Base-by-base conservation (phyloP, 2,797 vertebrate species). In the Onychomys leucogaster region DNA sequence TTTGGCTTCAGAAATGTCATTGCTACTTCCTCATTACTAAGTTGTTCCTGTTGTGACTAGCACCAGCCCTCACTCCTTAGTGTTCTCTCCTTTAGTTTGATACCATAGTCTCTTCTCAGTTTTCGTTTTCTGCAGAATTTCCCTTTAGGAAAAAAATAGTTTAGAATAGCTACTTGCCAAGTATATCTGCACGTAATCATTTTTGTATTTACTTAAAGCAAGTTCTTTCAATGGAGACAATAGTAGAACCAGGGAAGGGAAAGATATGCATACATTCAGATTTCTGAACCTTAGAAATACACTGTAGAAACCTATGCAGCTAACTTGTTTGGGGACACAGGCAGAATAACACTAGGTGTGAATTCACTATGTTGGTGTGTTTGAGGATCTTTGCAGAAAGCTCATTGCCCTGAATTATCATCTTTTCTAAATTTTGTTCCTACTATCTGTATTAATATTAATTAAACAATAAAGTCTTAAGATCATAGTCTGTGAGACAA, bases 71-170 rank as follows among this genome's bases (percentile, higher is more conserved):
- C 7, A 52, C 2, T 73, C 43, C 16, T 91, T 78, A 25, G 0
- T 81, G 32, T n/a, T 78, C 14, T 52, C 91, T 90, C 29, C 41
- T 71, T 71, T 90, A 75, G 85, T 19, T 8, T 65, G n/a, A 83
- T 91, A 49, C 1, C 1, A 0, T 82, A 10, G 84, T 92, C 34
- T 96, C 41, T 32, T 88, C 81, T 94, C 27, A 89, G 49, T 93
- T 55, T 76, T 90, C 46, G 37, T 97, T 95, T 96, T 90, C 71
- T 90, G 89, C 3, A 84, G 94, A 95, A 71, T 52, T 0, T 75
- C 37, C 21, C 84, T 91, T 69, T 71, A 94, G 76, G 63, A 87
- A 89, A 95, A 95, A 91, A 77, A 19, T 3, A 32, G 34, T 78
- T 92, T 71, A 61, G 46, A 75, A 89, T 93, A 90, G 34, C 67